Evolutionary conservation across 2,113 vertebrate species (phyloP), one percentile per base, ranked within the genome.

Genomic region (Gymnobelideus leadbeateri): DNA sequence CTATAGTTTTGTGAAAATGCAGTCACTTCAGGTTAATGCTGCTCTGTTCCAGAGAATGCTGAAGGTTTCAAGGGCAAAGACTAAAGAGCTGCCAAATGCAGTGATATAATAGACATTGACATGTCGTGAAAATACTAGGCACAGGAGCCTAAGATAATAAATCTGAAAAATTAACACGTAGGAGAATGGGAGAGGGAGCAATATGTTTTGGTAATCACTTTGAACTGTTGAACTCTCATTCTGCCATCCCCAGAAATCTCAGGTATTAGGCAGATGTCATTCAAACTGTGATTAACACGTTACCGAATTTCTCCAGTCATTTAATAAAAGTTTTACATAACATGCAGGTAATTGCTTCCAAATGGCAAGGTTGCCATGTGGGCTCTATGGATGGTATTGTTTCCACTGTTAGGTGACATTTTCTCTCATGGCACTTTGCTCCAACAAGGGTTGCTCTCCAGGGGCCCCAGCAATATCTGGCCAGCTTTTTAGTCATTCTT

Each of bases 331-430:
- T 96, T 98, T 97, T 94, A 96, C 57, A 61, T 94, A 95, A 97
- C 97, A 97, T 3, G 96, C 96, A 97, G 96, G 97, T 98, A 98
- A 98, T 98, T 97, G 97, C 91, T 98, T 98, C 98, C 98, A 98
- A 98, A 98, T 98, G 98, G 93, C 97, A 89, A 94, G 97, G 97
- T 97, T 97, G 94, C 96, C 97, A 97, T 95, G 95, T 0, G 89
- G 84, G 91, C 57, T 97, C 95, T 98, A 55, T 97, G 97, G 84
- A 0, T 92, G 97, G 92, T 97, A 96, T 97, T 96, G 97, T 95
- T 93, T 91, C 51, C 68, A 61, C 92, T 91, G 0, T 43, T 96
- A 96, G 97, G 97, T 94, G 96, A 90, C 94, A 94, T 52, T 94
- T 92, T 54, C 84, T 93, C 97, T 2, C 0, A 52, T 8, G 89